A percentile compares a stretch with the other conserved stretches of the same genome.
These are phyloP conservation scores for Cephus spinipes DNA, from an alignment of 2,888 invertebrate genomes.

Conservation along the genomic window DNA sequence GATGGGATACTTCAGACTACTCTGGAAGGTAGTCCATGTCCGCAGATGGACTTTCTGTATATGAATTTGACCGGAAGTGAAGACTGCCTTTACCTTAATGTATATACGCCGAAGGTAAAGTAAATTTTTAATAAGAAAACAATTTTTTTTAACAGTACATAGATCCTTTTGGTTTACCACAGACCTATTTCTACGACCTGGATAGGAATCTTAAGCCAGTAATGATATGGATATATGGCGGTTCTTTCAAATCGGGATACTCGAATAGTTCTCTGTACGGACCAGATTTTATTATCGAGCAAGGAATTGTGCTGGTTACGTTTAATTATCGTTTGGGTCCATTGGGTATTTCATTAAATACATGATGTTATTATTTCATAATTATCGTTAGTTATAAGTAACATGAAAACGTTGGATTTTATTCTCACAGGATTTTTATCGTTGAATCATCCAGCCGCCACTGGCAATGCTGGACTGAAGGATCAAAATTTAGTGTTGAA, in stretches of 20 bases:
- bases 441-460: conserved; percentile 36
- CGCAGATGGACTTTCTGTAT: conserved; percentile 27
- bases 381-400: not conserved
- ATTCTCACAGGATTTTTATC: conserved; percentile 31
- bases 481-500: conserved; percentile 70
- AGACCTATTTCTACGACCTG: not conserved
- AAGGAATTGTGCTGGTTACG: conserved; percentile 41
- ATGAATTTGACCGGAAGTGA: conserved; percentile 36
- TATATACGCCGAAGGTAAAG: conserved; percentile 44
- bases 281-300: conserved; percentile 45
- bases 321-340: conserved; percentile 48
- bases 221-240: conserved; percentile 46
- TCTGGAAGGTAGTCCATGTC: conserved; percentile 31
- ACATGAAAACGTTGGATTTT: not conserved
- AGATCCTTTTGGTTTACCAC: not conserved
- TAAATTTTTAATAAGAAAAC: not conserved
- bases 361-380: not conserved
- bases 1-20: conserved; percentile 27
- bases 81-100: conserved; percentile 47
- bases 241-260: conserved; percentile 32
- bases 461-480: conserved; percentile 53
- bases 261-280: conserved; percentile 28
- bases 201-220: conserved; percentile 24
- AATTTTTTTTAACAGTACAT: not conserved
- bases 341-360: conserved; percentile 31